A percentile compares a stretch with the other conserved stretches of the same genome.
These are phyloP conservation scores for Neodiprion fabricii DNA, from an alignment of 1,140 invertebrate species.

Conservation along the genomic window DNA sequence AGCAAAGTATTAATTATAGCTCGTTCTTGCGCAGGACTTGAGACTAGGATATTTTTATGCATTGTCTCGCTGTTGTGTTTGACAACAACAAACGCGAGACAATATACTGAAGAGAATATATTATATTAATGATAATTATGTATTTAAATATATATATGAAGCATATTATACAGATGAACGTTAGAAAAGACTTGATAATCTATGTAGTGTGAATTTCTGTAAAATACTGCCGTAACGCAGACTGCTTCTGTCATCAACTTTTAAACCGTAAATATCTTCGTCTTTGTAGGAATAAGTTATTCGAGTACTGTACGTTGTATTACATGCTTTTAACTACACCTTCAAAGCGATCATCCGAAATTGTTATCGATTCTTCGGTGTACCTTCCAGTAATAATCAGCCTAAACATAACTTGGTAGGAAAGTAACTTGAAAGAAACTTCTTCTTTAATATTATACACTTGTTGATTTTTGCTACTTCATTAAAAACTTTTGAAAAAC, in stretches of 20 bases:
- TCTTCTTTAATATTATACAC: background rate
- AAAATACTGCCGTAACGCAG: background rate
- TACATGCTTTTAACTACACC: too few relatives aligned
- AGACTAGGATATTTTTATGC: too few relatives aligned
- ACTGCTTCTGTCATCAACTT: background rate
- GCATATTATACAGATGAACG: background rate
- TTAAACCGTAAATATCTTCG: background rate
- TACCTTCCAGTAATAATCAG: background rate
- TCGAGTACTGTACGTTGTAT: too few relatives aligned
- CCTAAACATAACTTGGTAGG: background rate
- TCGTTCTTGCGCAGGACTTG: too few relatives aligned
- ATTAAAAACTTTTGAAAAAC: background rate
- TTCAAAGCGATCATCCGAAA: background rate
- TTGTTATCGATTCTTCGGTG: conserved; percentile 7
- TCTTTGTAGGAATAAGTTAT: background rate
- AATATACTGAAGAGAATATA: too few relatives aligned
- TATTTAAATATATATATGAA: background rate
- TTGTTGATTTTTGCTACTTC: background rate
- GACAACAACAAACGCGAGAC: too few relatives aligned
- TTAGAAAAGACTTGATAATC: background rate
- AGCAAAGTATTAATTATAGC: too few relatives aligned
- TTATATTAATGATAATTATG: background rate
- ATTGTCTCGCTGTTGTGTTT: too few relatives aligned
- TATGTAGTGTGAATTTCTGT: background rate
- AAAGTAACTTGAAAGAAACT: background rate